Percentiles rank a stretch among this genome's conserved stretches.
Conservation (phyloP, 2,113 vertebrate genomes). For the Bettongia penicillata region DNA sequence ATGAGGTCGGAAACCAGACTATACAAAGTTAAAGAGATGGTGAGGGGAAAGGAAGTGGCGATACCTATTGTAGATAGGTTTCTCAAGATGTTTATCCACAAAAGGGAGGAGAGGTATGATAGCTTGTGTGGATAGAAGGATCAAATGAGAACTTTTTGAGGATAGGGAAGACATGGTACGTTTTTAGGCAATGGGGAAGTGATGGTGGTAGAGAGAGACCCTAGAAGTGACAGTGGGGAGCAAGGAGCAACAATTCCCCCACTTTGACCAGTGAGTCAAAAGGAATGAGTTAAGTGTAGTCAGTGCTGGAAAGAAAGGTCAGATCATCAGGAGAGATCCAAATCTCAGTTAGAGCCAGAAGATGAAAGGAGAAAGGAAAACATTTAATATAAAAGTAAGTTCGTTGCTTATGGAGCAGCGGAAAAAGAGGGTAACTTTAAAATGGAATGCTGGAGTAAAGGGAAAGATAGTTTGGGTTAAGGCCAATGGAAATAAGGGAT, state of each 20-base stretch:
- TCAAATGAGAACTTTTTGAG: conserved; percentile 11
- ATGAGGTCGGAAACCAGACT: background rate
- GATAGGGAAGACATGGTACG: background rate
- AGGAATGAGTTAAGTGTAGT: too few species aligned
- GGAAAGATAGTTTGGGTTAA: background rate
- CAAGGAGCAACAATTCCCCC: too few species aligned
- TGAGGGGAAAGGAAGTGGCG: background rate
- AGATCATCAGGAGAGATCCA: too few species aligned
- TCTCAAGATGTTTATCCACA: background rate
- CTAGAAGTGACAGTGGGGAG: background rate
- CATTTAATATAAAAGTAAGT: background rate
- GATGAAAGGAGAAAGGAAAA: background rate
- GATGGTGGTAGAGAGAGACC: background rate
- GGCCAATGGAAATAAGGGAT: background rate
- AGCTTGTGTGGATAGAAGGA: background rate
- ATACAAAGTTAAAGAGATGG: background rate
- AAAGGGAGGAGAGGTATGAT: background rate
- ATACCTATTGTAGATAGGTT: background rate
- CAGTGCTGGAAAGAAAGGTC: too few species aligned
- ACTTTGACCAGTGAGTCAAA: too few species aligned
- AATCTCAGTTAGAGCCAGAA: background rate
- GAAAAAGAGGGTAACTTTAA: background rate
- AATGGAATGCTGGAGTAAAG: background rate
- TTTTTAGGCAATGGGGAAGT: background rate
- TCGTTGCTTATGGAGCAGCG: background rate